phyloP scores from a whole-genome alignment of 2,888 invertebrate genomes.

The Eilema griseolum region DNA sequence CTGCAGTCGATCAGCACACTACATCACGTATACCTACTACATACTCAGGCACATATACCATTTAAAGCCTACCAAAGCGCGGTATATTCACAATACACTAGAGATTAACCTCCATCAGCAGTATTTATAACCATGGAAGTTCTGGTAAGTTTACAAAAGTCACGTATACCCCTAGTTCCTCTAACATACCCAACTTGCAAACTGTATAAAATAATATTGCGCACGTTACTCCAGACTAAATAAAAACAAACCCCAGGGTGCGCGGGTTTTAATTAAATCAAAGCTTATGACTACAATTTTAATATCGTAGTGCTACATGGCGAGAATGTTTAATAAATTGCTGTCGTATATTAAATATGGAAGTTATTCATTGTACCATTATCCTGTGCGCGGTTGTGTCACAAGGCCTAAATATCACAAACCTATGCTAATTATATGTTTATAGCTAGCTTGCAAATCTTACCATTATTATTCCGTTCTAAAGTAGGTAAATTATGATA shows the following conservation, averaged over 20 bases:
- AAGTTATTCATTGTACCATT: slow-evolving; percentile 15
- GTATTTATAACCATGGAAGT: slow-evolving; percentile 9
- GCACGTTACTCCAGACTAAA: slow-evolving; percentile 20
- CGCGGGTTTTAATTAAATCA: slow-evolving; percentile 24
- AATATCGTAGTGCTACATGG: slow-evolving; percentile 12
- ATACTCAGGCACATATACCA: background rate
- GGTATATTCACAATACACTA: background rate
- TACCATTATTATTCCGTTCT: too few species aligned
- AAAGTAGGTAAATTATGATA: too few species aligned
- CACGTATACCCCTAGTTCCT: slow-evolving; percentile 11
- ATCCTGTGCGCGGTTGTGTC: background rate
- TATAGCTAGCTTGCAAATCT: too few species aligned
- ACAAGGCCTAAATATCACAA: background rate
- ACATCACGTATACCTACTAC: too few species aligned
- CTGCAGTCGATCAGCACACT: too few species aligned
- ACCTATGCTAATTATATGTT: background rate
- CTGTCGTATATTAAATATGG: slow-evolving; percentile 17
- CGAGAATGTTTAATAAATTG: slow-evolving; percentile 21
- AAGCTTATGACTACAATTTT: slow-evolving; percentile 17
- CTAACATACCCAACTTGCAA: slow-evolving; percentile 18
- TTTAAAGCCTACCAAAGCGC: background rate
- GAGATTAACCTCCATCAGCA: slow-evolving; percentile 15
- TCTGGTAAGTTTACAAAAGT: slow-evolving; percentile 1
- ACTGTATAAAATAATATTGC: slow-evolving; percentile 23
- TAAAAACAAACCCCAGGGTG: slow-evolving; percentile 24